Evolutionary conservation across 1,140 invertebrate species (phyloP).

Genomic region (Scaptomyza graminum): DNA sequence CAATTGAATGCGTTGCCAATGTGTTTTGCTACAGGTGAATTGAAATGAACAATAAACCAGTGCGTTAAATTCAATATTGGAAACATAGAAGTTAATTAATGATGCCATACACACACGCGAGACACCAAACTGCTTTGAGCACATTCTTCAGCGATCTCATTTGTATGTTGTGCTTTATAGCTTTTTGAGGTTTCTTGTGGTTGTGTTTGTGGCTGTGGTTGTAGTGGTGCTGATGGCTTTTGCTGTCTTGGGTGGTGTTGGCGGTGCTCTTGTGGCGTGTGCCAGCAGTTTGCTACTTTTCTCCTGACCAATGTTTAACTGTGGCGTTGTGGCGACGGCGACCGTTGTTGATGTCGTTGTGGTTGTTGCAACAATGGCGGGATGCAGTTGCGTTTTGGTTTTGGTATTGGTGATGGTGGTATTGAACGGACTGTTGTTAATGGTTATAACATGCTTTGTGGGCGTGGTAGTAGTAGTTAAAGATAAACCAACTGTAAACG

Average conservation of each 20-base stretch:
- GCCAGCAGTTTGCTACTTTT: constrained; percentile 12
- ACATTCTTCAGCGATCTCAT: constrained; percentile 8
- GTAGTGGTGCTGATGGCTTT: constrained; percentile 34
- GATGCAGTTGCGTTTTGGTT: constrained; percentile 34
- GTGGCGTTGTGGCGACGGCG: constrained; percentile 41
- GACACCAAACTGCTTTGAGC: constrained; percentile 13
- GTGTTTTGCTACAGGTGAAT: constrained; percentile 18
- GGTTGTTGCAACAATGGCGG: constrained; percentile 48
- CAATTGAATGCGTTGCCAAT: neutral
- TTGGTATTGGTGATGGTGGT: constrained; percentile 29
- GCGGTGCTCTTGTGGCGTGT: constrained; percentile 18
- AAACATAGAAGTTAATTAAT: constrained; percentile 35
- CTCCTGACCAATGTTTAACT: constrained; percentile 34
- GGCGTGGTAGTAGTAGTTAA: constrained; percentile 66
- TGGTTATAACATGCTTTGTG: constrained; percentile 80
- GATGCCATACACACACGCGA: constrained; percentile 7
- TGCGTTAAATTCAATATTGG: constrained; percentile 27
- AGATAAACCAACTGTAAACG: constrained; percentile 81
- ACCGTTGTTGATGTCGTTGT: constrained; percentile 48
- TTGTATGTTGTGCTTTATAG: constrained; percentile 32
- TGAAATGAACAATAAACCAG: constrained; percentile 36
- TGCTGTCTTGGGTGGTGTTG: constrained; percentile 15
- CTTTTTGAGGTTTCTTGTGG: constrained; percentile 48
- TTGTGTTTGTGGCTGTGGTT: constrained; percentile 40
- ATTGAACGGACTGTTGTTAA: constrained; percentile 76